Evolutionary conservation across 2,797 vertebrate genomes (phyloP).

Genomic region (Parauchenoglanis punctatus): DNA sequence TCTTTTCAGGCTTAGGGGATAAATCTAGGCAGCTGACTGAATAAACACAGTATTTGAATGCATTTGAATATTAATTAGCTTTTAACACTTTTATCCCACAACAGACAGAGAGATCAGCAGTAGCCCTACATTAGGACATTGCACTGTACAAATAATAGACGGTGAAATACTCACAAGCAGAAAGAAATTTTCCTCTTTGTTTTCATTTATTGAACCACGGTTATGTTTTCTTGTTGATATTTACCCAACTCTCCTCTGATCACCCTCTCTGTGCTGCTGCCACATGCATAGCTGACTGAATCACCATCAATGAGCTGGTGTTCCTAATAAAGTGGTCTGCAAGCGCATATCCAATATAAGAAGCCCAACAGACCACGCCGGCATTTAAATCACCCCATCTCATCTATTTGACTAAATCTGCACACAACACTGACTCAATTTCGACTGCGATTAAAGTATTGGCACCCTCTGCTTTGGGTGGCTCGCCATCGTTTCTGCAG

Average conservation of each 20-base stretch:
- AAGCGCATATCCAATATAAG: not conserved
- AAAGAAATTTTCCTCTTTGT: not conserved
- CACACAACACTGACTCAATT: not conserved
- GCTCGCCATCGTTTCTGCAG: not conserved
- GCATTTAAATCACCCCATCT: too few relatives aligned
- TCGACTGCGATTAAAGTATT: not conserved
- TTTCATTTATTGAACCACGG: not conserved
- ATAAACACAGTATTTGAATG: constrained; percentile 25
- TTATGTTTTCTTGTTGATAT: not conserved
- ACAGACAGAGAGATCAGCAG: constrained; percentile 14
- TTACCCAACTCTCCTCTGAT: not conserved
- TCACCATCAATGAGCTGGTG: not conserved
- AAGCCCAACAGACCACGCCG: not conserved
- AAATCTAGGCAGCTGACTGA: constrained; percentile 6
- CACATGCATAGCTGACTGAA: not conserved
- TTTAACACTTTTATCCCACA: constrained; percentile 21
- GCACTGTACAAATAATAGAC: not conserved
- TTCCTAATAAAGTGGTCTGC: not conserved
- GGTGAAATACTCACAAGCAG: not conserved
- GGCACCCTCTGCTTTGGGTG: not conserved
- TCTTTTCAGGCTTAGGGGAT: not conserved
- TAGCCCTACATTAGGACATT: not conserved
- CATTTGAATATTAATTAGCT: constrained; percentile 8
- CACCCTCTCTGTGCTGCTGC: not conserved
- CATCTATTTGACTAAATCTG: not conserved